phyloP scores from a whole-genome alignment of 1,140 invertebrate genomes.

The Eumeta japonica region DNA sequence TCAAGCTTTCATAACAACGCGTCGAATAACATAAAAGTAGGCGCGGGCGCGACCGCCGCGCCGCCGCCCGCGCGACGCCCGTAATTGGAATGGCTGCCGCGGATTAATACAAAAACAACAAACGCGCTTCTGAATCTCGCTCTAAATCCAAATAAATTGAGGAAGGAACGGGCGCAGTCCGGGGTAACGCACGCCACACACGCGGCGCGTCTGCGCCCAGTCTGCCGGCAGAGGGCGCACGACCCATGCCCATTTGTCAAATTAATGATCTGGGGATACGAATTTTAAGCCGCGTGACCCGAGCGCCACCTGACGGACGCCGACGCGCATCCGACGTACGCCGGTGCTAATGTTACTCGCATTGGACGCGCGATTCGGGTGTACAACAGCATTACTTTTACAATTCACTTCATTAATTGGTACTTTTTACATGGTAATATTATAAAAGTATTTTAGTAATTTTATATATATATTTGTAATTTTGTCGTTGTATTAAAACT shows the following conservation, averaged over 20 bases:
- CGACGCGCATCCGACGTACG: not conserved
- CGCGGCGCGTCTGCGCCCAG: not conserved
- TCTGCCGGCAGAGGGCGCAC: not conserved
- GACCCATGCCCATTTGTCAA: conserved; percentile 32
- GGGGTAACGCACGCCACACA: not conserved
- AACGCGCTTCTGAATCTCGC: conserved; percentile 7
- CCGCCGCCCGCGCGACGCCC: not conserved
- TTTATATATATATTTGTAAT: not conserved
- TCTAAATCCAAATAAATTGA: conserved; percentile 19
- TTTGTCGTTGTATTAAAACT: not conserved
- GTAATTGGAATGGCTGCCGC: conserved; percentile 6
- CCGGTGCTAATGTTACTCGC: too few species aligned
- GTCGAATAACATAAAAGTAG: conserved; percentile 7
- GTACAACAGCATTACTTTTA: too few species aligned
- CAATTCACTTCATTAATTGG: too few species aligned
- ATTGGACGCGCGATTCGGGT: too few species aligned
- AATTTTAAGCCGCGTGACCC: conserved; percentile 25
- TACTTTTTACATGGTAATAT: too few species aligned
- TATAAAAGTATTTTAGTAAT: too few species aligned
- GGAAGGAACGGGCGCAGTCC: conserved; percentile 12
- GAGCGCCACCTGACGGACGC: conserved; percentile 13
- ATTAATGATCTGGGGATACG: conserved; percentile 34
- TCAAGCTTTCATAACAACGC: conserved; percentile 9
- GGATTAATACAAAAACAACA: conserved; percentile 7
- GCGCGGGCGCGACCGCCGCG: not conserved